These are phyloP conservation scores for Diarsia dahlii DNA, from an alignment of 2,888 invertebrate genomes.

Conservation along the genomic window DNA sequence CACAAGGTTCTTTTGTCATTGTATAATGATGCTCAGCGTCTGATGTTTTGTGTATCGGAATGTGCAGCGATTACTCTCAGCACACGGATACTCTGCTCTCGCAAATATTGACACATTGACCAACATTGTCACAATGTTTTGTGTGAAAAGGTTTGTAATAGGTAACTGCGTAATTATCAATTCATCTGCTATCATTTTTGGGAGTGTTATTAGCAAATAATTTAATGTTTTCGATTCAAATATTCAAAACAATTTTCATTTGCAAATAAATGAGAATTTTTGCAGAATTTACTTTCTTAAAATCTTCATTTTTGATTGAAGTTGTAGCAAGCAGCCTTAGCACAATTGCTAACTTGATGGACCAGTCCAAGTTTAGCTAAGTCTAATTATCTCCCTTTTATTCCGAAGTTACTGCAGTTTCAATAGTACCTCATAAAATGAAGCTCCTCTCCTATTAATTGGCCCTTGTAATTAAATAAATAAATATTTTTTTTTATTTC, in stretches of 20 bases:
- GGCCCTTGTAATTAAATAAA: slow-evolving; percentile 2
- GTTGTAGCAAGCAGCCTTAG: background rate
- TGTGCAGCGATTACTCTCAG: slow-evolving; percentile 83
- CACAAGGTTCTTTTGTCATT: slow-evolving; percentile 90
- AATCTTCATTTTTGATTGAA: background rate
- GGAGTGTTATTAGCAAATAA: background rate
- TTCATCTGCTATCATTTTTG: background rate
- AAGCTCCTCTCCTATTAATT: slow-evolving; percentile 22
- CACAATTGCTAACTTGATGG: background rate
- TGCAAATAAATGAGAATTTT: background rate
- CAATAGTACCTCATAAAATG: slow-evolving; percentile 12
- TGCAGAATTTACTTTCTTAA: background rate
- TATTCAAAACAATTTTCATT: background rate
- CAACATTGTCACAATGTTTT: slow-evolving; percentile 46
- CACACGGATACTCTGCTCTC: slow-evolving; percentile 52
- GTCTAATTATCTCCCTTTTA: background rate
- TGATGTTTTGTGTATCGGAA: slow-evolving; percentile 88
- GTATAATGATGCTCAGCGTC: slow-evolving; percentile 87
- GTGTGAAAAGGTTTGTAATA: background rate
- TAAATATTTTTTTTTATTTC: too few relatives aligned
- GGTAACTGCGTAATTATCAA: background rate
- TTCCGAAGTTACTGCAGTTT: background rate
- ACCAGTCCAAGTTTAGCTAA: background rate
- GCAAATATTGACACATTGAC: slow-evolving; percentile 63
- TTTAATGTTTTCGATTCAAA: background rate